Base-by-base conservation (phyloP, 2,888 invertebrate genomes). In the Agrotis ipsilon region DNA sequence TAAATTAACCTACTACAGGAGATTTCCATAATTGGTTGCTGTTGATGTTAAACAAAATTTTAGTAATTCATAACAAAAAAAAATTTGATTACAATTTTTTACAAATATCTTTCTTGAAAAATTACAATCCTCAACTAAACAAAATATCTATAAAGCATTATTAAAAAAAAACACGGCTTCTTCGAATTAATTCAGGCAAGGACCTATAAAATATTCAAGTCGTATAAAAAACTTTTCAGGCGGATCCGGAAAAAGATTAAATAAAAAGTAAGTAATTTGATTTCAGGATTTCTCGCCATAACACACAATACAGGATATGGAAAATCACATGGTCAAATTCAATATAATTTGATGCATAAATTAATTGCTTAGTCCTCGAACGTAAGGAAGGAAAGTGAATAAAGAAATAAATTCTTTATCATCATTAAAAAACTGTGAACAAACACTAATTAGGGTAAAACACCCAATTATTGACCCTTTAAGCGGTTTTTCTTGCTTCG, bases 371-470 rank as follows among this genome's bases (percentile, higher is more conserved):
- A 59, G 77, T 24, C 84, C 84, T 84, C 69, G 68, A 51, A 57
- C 27, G 11, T 24, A 19, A 75, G 84, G 71, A 84, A 80, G 71
- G 74, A 78, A 84, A 82, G 75, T 64, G 6, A 51, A 46, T 39
- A 46, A 39, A 73, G 19, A 55, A 64, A 48, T 24, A 54, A 39
- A 76, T 75, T 73, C 61, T 62, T 64, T 66, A 32, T 6, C n/a
- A 51, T 55, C 59, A 76, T 68, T 81, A 61, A 75, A 67, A 65
- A 43, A 55, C 14, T 72, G 54, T 72, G 48, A 51, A 49, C 58
- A 60, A 60, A 24, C 43, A 49, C 65, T 70, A 68, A 78, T 84
- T 81, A 73, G n/a, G n/a, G n/a, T n/a, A n/a, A n/a, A n/a, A n/a
- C n/a, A n/a, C n/a, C n/a, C n/a, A n/a, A n/a, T n/a, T n/a, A n/a